Evolutionary conservation across 1,140 invertebrate species (phyloP).

Genomic region (Campoletis sonorensis): DNA sequence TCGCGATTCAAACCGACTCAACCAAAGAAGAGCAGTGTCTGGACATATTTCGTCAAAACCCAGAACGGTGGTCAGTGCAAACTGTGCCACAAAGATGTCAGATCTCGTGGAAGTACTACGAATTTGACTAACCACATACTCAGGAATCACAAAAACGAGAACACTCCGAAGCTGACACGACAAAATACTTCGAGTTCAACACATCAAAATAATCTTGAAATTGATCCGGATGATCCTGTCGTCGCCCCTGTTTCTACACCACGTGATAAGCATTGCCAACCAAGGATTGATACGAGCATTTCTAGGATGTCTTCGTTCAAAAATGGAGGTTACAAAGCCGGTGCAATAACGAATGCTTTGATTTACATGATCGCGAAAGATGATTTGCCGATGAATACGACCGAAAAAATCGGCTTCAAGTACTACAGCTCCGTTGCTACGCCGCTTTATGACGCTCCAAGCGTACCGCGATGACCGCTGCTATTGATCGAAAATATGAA

Average conservation of each 20-base stretch:
- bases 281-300: conserved; percentile 24
- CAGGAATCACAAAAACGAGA: conserved; percentile 24
- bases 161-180: conserved; percentile 2
- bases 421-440: conserved; percentile 64
- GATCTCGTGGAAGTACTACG: conserved; percentile 34
- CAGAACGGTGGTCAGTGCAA: conserved; percentile 16
- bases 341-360: conserved; percentile 46
- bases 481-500: conserved; percentile 67
- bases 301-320: conserved; percentile 35
- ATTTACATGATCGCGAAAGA: conserved; percentile 51
- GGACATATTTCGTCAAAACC: conserved; percentile 40
- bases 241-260: neutral
- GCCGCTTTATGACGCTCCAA: conserved; percentile 67
- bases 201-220: neutral
- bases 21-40: conserved; percentile 38
- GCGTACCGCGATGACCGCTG: conserved; percentile 57
- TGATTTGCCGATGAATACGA: conserved; percentile 63
- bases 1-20: neutral
- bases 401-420: conserved; percentile 70
- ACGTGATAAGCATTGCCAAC: conserved; percentile 21
- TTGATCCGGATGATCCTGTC: conserved; percentile 8
- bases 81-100: conserved; percentile 37
- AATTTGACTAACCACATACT: conserved; percentile 46
- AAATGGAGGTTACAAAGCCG: conserved; percentile 45
- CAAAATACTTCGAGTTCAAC: neutral